Base-by-base conservation (phyloP, 2,888 invertebrate genomes). In the Clitarchus hookeri region DNA sequence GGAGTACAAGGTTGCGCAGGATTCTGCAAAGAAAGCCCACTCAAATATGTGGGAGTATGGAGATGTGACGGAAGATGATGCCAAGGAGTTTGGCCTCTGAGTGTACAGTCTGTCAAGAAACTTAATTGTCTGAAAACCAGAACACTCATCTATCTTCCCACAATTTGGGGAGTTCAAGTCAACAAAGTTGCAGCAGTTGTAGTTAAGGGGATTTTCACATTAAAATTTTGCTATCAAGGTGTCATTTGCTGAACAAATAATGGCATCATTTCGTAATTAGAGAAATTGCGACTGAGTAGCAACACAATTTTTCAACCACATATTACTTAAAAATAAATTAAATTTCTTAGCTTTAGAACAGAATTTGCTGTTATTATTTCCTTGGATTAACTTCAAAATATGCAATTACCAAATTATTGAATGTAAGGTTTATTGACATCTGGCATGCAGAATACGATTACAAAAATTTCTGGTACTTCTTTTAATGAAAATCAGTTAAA, bases 21-120 rank as follows among this genome's bases (percentile, higher is more conserved):
- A 97, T 88, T 94, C 94, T 88, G 99, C 99, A 36, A 96, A 97
- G 92, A 95, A 95, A 90, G 94, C 95, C 89, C 97, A 98, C 91
- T 93, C 95, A 90, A 97, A 96, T 92, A 96, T 99, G 90, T 99
- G 99, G 99, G 96, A 97, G 91, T 99, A 99, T 91, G 99, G 99
- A n/a, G 99, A 99, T 92, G 98, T 99, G 92, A 97, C 97, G 87
- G 98, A 97, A 88, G 98, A 98, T 90, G 98, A 98, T 91, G 97
- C 97, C 84, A 93, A 93, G 89, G 95, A 95, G 90, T 95, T 95
- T 91, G 95, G 95, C 83, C 90, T 92, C 89, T 89, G 90, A 83
- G 88, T 23, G 16, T 85, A 87, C 87, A 84, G 26, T 84, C 53
- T 54, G 26, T 84, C 44, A n/a, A 44, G 82, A 77, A 85, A 79